Conservation (phyloP, 2,797 vertebrate species). For the Graptemys geographica region DNA sequence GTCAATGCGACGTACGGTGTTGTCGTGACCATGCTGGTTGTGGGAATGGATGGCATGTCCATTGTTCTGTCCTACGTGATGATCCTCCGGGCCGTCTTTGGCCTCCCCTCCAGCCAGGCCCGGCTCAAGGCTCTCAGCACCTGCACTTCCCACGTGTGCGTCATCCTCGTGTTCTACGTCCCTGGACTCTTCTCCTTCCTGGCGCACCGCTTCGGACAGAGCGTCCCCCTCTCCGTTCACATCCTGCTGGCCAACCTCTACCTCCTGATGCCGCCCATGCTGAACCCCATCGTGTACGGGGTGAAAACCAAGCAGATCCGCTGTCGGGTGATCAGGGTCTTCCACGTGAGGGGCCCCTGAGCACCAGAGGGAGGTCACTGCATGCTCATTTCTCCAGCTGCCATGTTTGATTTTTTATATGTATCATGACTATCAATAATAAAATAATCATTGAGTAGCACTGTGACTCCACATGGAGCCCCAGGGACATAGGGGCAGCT, state of each 20-base stretch:
- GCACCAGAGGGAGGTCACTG: fast-evolving
- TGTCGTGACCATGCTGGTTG: background rate
- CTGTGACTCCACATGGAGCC: no score
- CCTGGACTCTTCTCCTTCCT: conserved; percentile 53
- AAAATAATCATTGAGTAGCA: no score
- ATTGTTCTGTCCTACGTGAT: conserved; percentile 33
- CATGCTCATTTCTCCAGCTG: background rate
- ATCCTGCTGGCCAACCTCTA: conserved; percentile 54
- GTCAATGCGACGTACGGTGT: background rate
- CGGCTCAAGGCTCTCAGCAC: conserved; percentile 53
- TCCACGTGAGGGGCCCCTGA: background rate
- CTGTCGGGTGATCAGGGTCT: background rate
- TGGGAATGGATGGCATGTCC: background rate
- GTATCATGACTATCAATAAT: no score
- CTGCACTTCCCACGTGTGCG: conserved; percentile 46
- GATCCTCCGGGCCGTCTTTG: conserved; percentile 37
- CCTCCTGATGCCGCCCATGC: conserved; percentile 27
- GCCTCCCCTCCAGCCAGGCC: conserved; percentile 15
- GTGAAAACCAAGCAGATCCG: conserved; percentile 56
- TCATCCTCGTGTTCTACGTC: conserved; percentile 56
- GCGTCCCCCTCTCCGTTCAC: conserved; percentile 18
- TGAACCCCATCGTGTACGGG: conserved; percentile 17
- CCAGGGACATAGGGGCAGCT: no score
- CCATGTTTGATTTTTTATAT: no score
- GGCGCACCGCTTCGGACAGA: conserved; percentile 31